Percentiles rank a stretch among this genome's conserved stretches.
Conservation (phyloP, 2,888 invertebrate species). For the Hydriomena furcata region DNA sequence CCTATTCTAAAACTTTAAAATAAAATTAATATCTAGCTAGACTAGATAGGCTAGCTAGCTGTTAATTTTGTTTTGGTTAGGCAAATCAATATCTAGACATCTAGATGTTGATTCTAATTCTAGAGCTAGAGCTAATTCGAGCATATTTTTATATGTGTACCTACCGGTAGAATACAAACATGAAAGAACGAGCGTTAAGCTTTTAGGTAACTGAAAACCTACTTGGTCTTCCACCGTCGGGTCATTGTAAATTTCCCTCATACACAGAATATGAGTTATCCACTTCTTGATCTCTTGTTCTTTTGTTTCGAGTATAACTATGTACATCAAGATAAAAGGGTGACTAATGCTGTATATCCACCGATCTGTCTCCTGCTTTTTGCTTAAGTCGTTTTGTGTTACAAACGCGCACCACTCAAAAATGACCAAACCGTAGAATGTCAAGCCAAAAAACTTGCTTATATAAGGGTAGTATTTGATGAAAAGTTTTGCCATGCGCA, state of each 20-base stretch:
- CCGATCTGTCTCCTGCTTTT: slow-evolving; percentile 27
- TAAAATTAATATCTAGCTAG: too few species aligned
- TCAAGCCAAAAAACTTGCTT: slow-evolving; percentile 9
- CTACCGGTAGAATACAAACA: too few species aligned
- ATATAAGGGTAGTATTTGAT: slow-evolving; percentile 2
- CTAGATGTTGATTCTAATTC: too few species aligned
- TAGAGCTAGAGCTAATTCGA: too few species aligned
- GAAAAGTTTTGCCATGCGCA: slow-evolving; percentile 15
- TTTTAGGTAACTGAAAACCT: background rate
- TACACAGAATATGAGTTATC: slow-evolving; percentile 10
- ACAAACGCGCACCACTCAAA: slow-evolving; percentile 24
- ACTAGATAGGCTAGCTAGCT: too few species aligned
- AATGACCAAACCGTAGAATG: slow-evolving; percentile 10
- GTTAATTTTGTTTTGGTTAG: too few species aligned
- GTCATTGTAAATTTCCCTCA: slow-evolving; percentile 26
- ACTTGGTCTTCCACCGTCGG: slow-evolving; percentile 13
- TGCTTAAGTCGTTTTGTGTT: slow-evolving; percentile 25
- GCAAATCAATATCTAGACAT: too few species aligned
- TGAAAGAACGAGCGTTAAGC: too few species aligned
- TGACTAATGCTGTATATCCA: slow-evolving; percentile 25
- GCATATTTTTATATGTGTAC: too few species aligned
- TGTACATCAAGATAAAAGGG: slow-evolving; percentile 15
- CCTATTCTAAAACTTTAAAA: too few species aligned
- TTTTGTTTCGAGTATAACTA: slow-evolving; percentile 13
- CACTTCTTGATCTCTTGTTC: slow-evolving; percentile 12